These are phyloP conservation scores for Ferdinandea cuprea DNA, from an alignment of 2,888 invertebrate genomes.

Conservation along the genomic window DNA sequence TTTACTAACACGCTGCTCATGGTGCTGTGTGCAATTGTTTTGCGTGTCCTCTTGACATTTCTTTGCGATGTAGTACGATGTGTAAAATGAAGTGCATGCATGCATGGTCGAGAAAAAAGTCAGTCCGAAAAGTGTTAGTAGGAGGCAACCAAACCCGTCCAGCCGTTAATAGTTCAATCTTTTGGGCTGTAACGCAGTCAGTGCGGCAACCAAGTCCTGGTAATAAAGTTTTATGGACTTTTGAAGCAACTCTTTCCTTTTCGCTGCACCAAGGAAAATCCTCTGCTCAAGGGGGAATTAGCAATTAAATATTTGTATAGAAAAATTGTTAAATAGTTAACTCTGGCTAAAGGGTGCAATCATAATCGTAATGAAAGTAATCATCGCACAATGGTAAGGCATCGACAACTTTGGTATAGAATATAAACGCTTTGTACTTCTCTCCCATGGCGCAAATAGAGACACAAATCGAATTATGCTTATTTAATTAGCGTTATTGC, in stretches of 20 bases:
- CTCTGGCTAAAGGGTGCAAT: slow-evolving; percentile 21
- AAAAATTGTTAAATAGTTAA: slow-evolving; percentile 20
- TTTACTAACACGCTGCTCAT: not conserved
- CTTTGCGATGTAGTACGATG: slow-evolving; percentile 16
- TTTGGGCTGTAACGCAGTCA: not conserved
- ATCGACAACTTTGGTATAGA: not conserved
- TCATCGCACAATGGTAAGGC: slow-evolving; percentile 45
- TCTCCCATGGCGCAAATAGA: not conserved
- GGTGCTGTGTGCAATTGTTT: slow-evolving; percentile 31
- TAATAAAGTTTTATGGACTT: slow-evolving; percentile 26
- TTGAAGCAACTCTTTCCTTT: slow-evolving; percentile 6
- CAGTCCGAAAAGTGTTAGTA: not conserved
- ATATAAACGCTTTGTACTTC: not conserved
- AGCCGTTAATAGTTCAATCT: slow-evolving; percentile 4
- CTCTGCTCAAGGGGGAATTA: not conserved
- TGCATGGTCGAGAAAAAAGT: slow-evolving; percentile 35
- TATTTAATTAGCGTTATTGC: slow-evolving; percentile 65
- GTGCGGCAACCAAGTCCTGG: not conserved
- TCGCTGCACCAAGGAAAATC: not conserved
- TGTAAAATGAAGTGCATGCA: slow-evolving; percentile 54
- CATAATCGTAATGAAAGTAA: slow-evolving; percentile 44
- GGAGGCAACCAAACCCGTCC: not conserved
- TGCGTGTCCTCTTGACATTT: slow-evolving; percentile 59
- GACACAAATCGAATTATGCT: slow-evolving; percentile 60
- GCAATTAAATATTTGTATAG: slow-evolving; percentile 39